Evolutionary conservation across 2,797 vertebrate genomes (phyloP), one percentile per base, ranked within the genome.

Genomic region (Tragopan temminckii): DNA sequence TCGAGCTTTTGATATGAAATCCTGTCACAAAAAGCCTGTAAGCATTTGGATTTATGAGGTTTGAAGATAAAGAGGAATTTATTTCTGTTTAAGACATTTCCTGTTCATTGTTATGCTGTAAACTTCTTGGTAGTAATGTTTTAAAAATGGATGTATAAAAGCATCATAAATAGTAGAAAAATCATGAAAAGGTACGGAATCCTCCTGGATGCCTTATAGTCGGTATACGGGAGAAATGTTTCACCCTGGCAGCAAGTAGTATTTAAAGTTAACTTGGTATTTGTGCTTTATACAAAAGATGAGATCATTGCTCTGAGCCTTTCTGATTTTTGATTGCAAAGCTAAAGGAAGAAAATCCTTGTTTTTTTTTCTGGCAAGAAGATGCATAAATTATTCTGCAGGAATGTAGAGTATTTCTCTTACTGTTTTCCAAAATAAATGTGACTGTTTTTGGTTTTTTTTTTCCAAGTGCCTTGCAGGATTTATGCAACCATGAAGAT

Each of bases 371-470:
- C 58, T 85, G 52, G 31, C 33, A 33, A 23, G 25, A 45, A 35
- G 19, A 45, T 61, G 31, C 80, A 13, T 64, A 80, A 88, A 78
- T 75, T 64, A 50, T 27, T 38, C 23, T 55, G 38, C 55, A 62
- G 69, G 45, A 94, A 29, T 69, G 66, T 36, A 77, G 48, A 61
- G 24, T 85, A 31, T 88, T 91, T 89, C 67, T 77, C 52, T 75
- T 67, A 19, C 13, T 9, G 17, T 92, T 93, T 92, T 69, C 80
- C 62, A 69, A 81, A 93, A 68, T 23, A 89, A 80, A 83, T 71
- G 36, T 83, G 46, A 7, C 7, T 48, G 46, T 13, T 11, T 17
- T 45, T 45, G 10, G 9, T 45, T 71, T 79, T 48, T 92, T 82
- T 53, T 92, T 81, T 83, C 88, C 27, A 90, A 80, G 66, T 71